These are phyloP conservation scores for Brachirus orientalis DNA, from an alignment of 2,113 vertebrate species.

Conservation along the genomic window DNA sequence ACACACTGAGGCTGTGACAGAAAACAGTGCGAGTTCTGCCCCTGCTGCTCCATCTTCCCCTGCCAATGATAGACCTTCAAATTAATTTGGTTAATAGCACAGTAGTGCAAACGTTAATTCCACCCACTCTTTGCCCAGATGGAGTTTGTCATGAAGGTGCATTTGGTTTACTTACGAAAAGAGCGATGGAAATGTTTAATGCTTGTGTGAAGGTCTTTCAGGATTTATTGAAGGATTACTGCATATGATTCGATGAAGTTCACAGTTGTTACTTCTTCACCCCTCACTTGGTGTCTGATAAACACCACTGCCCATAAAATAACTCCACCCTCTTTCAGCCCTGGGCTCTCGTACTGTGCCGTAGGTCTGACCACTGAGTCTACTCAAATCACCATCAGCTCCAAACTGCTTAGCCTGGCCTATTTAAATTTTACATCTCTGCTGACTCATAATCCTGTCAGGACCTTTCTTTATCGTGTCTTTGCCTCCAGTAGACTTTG, in stretches of 20 bases:
- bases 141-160: not conserved
- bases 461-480: conserved; percentile 73
- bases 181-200: not conserved
- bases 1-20: conserved; percentile 75
- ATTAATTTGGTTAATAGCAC: conserved; percentile 63
- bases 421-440: conserved; percentile 78
- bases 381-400: conserved; percentile 73
- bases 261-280: conserved; percentile 30
- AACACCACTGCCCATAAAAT: conserved; percentile 66
- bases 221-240: conserved; percentile 9
- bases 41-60: conserved; percentile 63
- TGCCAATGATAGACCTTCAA: conserved; percentile 67
- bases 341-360: conserved; percentile 62
- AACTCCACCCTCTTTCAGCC: conserved; percentile 57
- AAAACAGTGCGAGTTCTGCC: conserved; percentile 68
- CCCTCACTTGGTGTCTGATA: conserved; percentile 64
- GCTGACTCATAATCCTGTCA: conserved; percentile 81
- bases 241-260: conserved; percentile 25
- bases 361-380: conserved; percentile 72
- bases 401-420: conserved; percentile 78
- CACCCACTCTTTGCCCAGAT: not conserved
- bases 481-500: conserved; percentile 59
- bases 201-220: conserved; percentile 14
- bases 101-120: conserved; percentile 24
- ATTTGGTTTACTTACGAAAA: conserved; percentile 4